Evolutionary conservation across 2,113 vertebrate species (phyloP).

Genomic region (Cynoglossus semilaevis): DNA sequence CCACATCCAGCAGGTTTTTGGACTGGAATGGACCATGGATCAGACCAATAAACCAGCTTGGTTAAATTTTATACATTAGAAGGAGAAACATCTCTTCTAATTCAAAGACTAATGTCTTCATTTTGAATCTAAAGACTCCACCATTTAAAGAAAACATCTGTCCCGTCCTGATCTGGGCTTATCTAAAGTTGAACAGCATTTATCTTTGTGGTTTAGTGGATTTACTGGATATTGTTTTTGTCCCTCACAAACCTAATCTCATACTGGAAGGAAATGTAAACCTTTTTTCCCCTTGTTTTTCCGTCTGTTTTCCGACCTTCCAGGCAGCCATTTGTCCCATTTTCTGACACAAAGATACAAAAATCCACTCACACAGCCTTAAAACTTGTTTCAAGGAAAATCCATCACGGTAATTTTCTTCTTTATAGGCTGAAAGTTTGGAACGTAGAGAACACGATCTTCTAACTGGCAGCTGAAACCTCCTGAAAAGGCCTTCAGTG

Average conservation of each 20-base stretch:
- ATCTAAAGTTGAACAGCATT: too few relatives aligned
- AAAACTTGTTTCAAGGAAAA: slow-evolving; percentile 7
- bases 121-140: too few relatives aligned
- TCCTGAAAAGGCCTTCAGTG: not conserved
- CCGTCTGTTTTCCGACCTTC: not conserved
- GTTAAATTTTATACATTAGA: too few relatives aligned
- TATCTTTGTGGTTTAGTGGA: not conserved
- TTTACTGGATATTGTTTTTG: not conserved
- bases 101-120: too few relatives aligned
- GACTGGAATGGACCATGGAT: too few relatives aligned
- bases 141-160: too few relatives aligned
- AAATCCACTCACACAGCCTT: slow-evolving; percentile 13
- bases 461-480: not conserved
- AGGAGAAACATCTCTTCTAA: too few relatives aligned
- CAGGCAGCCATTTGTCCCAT: not conserved
- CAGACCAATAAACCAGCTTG: too few relatives aligned
- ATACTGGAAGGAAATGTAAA: not conserved
- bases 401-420: slow-evolving; percentile 4
- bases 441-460: not conserved
- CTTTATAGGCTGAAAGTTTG: not conserved
- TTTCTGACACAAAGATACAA: slow-evolving; percentile 4
- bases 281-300: not conserved
- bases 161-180: too few relatives aligned
- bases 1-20: too few relatives aligned
- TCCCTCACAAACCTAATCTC: not conserved